Percentiles rank a stretch among this genome's conserved stretches.
Conservation (phyloP, 2,113 vertebrate genomes). For the Todiramphus chloris region DNA sequence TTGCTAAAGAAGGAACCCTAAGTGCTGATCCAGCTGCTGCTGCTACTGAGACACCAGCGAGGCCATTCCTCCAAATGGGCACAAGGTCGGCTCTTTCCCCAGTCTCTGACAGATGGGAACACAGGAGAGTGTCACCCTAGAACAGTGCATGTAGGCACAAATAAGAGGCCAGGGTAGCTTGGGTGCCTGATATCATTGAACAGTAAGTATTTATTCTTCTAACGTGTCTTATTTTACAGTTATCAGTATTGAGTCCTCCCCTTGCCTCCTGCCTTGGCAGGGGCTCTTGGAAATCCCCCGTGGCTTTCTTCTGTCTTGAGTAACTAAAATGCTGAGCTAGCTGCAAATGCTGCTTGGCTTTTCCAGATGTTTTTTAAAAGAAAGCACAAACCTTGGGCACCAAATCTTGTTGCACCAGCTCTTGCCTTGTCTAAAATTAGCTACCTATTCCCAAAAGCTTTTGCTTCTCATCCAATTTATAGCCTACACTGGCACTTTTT, state of each 20-base stretch:
- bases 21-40: background rate
- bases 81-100: background rate
- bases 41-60: background rate
- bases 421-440: background rate
- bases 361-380: background rate
- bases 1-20: background rate
- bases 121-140: rapidly evolving
- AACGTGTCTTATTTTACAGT: background rate
- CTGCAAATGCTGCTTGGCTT: background rate
- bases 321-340: background rate
- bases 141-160: background rate
- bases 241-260: background rate
- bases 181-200: background rate
- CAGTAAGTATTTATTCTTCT: background rate
- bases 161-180: background rate
- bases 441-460: background rate
- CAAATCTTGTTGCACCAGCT: background rate
- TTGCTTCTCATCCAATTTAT: background rate
- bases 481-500: background rate
- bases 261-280: too few species aligned
- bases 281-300: background rate
- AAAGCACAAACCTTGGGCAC: background rate
- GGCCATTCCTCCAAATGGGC: background rate
- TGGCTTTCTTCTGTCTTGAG: background rate
- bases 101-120: too few species aligned